Evolutionary conservation across 2,888 invertebrate species (phyloP).

Genomic region (Thereva nobilitata): DNA sequence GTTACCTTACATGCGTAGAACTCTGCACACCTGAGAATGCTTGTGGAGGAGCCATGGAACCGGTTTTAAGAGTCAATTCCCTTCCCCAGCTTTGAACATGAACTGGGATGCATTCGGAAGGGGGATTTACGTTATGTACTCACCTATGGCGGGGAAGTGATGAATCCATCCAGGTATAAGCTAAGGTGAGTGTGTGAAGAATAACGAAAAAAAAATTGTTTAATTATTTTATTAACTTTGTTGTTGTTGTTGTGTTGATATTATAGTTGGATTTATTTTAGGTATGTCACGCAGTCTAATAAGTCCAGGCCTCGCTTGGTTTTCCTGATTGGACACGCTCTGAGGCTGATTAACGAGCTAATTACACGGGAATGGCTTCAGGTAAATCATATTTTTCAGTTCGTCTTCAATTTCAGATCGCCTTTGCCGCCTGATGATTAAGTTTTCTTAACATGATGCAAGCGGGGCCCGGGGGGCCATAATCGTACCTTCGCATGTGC

Average conservation of each 20-base stretch:
- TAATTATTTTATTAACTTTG: conserved; percentile 39
- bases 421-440: conserved; percentile 11
- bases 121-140: neutral
- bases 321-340: conserved; percentile 29
- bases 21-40: neutral
- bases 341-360: conserved; percentile 34
- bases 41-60: conserved; percentile 3
- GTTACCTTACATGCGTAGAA: conserved; percentile 5
- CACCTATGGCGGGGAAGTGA: conserved; percentile 1
- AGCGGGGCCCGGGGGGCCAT: conserved; percentile 4
- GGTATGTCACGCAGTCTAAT: conserved; percentile 24
- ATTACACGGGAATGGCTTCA: conserved; percentile 17
- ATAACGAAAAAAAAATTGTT: conserved; percentile 29
- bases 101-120: conserved; percentile 3
- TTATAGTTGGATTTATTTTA: conserved; percentile 7
- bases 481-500: conserved; percentile 25
- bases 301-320: conserved; percentile 8
- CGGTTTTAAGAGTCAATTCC: conserved; percentile 8
- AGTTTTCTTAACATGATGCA: conserved; percentile 14
- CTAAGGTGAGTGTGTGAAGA: neutral
- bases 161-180: conserved; percentile 9
- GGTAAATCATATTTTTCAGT: neutral
- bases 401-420: neutral
- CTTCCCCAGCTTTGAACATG: neutral
- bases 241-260: neutral